A percentile compares a stretch with the other conserved stretches of the same genome.
Conservation (phyloP, 92 coral and sea anemone species). For the Hydrozoanthus gracilis region DNA sequence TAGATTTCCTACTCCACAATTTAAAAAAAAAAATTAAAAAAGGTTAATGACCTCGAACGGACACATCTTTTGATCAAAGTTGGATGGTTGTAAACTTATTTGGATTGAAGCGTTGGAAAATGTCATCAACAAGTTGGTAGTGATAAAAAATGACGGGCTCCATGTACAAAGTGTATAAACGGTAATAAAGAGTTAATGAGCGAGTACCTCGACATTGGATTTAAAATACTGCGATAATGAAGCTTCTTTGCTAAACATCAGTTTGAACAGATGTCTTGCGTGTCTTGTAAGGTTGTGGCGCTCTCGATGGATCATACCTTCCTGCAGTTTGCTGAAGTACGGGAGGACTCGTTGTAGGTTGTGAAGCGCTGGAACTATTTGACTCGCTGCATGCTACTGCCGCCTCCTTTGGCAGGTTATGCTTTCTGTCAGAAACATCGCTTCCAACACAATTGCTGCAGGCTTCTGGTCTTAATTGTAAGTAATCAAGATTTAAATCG, state of each 20-base stretch:
- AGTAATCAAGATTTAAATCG: slow-evolving; percentile 11
- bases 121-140: too few species aligned
- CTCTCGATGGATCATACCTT: background rate
- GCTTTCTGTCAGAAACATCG: background rate
- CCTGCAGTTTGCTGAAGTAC: background rate
- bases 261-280: slow-evolving; percentile 35
- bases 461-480: slow-evolving; percentile 18
- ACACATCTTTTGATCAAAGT: too few species aligned
- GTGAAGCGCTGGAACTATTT: background rate
- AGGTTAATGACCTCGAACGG: too few species aligned
- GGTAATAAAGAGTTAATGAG: too few species aligned
- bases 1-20: too few species aligned
- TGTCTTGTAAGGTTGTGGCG: background rate
- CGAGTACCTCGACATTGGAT: too few species aligned
- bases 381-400: background rate
- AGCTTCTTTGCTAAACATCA: background rate
- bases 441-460: background rate
- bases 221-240: background rate
- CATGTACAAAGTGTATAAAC: too few species aligned
- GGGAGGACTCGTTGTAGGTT: background rate
- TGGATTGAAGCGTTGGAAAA: too few species aligned
- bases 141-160: too few species aligned
- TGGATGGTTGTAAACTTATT: too few species aligned
- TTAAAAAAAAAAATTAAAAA: too few species aligned
- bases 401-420: background rate